Conservation (phyloP, 2,113 vertebrate genomes). For the Gallinago undulata region DNA sequence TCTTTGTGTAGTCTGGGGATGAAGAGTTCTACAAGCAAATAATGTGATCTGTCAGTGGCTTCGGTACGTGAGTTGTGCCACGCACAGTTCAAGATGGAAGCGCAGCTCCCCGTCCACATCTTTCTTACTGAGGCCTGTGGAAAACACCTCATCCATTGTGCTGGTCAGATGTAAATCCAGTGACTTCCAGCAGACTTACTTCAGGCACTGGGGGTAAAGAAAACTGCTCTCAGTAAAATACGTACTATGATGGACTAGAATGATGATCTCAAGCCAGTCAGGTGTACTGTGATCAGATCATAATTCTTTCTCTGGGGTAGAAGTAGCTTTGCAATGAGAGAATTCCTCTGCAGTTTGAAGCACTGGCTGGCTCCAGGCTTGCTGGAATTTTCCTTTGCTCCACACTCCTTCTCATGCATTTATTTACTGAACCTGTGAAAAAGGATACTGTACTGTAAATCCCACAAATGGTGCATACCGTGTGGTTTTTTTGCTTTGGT, state of each 20-base stretch:
- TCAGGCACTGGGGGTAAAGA: neutral
- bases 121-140: neutral
- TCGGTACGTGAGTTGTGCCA: neutral
- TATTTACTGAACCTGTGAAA: constrained; percentile 5
- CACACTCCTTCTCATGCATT: neutral
- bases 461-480: neutral
- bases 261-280: neutral
- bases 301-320: neutral
- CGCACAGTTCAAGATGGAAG: neutral
- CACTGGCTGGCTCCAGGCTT: neutral
- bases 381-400: constrained; percentile 53
- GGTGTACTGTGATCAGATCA: neutral
- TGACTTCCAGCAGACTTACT: neutral
- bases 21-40: neutral
- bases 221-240: neutral
- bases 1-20: neutral
- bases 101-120: neutral
- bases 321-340: neutral
- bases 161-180: neutral
- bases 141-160: neutral
- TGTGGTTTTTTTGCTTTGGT: neutral
- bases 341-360: neutral
- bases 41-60: neutral
- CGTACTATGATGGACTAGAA: neutral
- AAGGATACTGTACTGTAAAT: neutral